phyloP scores from a whole-genome alignment of 2,797 vertebrate genomes.

The Hoplostethus mediterraneus region DNA sequence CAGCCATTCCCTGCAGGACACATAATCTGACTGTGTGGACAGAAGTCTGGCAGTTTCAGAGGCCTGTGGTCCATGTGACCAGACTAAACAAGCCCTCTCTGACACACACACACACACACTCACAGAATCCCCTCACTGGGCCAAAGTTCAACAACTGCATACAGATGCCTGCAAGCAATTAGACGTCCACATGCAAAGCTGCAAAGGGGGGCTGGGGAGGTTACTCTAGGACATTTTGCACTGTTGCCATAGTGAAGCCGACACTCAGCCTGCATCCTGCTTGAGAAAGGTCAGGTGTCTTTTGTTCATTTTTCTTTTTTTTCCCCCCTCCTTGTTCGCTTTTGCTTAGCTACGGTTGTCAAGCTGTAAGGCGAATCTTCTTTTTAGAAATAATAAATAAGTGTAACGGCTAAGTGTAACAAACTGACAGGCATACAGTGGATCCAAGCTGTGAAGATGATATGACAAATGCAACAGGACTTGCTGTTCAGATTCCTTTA shows the following conservation, averaged over 20 bases:
- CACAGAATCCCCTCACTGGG: slow-evolving; percentile 81
- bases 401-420: slow-evolving; percentile 4
- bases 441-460: neutral
- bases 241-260: slow-evolving; percentile 83
- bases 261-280: slow-evolving; percentile 72
- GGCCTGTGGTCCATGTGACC: slow-evolving; percentile 82
- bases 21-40: slow-evolving; percentile 72
- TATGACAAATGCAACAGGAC: neutral
- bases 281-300: slow-evolving; percentile 83
- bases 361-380: slow-evolving; percentile 35
- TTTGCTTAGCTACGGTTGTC: slow-evolving; percentile 51
- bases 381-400: slow-evolving; percentile 45
- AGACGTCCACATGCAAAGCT: slow-evolving; percentile 78
- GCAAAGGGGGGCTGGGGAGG: slow-evolving; percentile 73
- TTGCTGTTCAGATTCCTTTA: neutral
- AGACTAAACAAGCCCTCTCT: slow-evolving; percentile 83
- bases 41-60: slow-evolving; percentile 73
- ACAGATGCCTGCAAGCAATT: slow-evolving; percentile 82
- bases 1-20: slow-evolving; percentile 69
- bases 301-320: slow-evolving; percentile 64
- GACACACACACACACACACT: slow-evolving; percentile 31
- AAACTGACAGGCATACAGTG: neutral
- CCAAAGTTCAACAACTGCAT: slow-evolving; percentile 86
- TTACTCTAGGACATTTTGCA: slow-evolving; percentile 84
- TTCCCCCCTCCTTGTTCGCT: slow-evolving; percentile 22